Evolutionary conservation across 2,888 invertebrate species (phyloP), one percentile per base, ranked within the genome.

Genomic region (Linyphia triangularis): DNA sequence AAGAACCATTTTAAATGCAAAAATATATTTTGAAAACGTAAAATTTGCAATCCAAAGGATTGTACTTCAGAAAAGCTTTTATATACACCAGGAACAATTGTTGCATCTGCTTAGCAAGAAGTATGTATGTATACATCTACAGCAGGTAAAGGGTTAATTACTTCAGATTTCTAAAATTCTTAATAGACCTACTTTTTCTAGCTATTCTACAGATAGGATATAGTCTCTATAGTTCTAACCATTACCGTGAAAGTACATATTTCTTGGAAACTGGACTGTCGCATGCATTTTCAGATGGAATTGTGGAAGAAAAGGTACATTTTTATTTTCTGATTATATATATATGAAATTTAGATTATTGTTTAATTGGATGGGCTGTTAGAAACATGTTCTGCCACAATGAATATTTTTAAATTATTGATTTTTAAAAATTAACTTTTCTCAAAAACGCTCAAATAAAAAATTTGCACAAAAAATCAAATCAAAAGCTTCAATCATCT

Each of bases 181-280:
- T 40, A 30, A 61, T 30, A 30, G n/a, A 28, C 33, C 1, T 40
- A 5, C 16, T 24, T 70, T 70, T 59, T 67, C 5, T 16, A 85
- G 85, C 51, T 30, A 33, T 85, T 37, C 57, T 43, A 26, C 59
- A 69, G 24, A 26, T 81, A 2, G 86, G 72, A n/a, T 67, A 26
- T 16, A 24, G 22, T n/a, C 13, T 79, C 30, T 88, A 81, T 33
- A 37, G 28, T 37, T 57, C 30, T 19, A 59, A 51, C n/a, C 59
- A 59, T 13, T 75, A 81, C 67, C 28, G 19, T 57, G 81, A 88
- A 33, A 81, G 81, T 30, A 75, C 57, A 43, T 67, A 51, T 24
- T 88, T 75, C 26, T 43, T 88, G 26, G 69, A 79, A 69, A 67
- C 24, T 33, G 51, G 67, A 22, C 28, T 69, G 75, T 69, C 59